Evolutionary conservation across 2,888 invertebrate genomes (phyloP).

Genomic region (Eupithecia insigniata): DNA sequence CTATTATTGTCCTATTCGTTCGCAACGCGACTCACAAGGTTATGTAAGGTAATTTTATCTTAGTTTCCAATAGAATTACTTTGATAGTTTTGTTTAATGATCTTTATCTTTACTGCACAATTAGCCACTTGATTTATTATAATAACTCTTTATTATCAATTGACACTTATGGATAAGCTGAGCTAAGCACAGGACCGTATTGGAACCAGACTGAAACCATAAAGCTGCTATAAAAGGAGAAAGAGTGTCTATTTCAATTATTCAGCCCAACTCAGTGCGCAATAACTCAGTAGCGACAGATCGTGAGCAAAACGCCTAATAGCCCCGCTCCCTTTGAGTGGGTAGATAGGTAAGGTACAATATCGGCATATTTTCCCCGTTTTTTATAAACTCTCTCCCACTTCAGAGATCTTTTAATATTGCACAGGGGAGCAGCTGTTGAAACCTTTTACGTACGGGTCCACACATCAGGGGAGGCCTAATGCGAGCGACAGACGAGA

Average conservation of each 20-base stretch:
- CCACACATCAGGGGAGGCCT: constrained; percentile 53
- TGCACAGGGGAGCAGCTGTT: constrained; percentile 74
- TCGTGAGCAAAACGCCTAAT: constrained; percentile 50
- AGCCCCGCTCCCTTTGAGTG: constrained; percentile 44
- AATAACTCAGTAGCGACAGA: constrained; percentile 47
- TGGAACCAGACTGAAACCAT: background rate
- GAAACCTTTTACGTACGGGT: constrained; percentile 70
- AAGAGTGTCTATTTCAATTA: constrained; percentile 31
- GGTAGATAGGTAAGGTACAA: constrained; percentile 36
- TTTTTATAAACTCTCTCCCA: constrained; percentile 70
- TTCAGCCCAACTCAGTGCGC: constrained; percentile 37
- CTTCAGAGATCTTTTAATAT: constrained; percentile 73
- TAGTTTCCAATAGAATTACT: constrained; percentile 26
- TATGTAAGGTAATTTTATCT: constrained; percentile 32
- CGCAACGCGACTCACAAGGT: constrained; percentile 30
- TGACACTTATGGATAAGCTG: background rate
- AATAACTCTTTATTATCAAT: background rate
- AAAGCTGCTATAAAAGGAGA: constrained; percentile 21
- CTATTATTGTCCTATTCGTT: constrained; percentile 39
- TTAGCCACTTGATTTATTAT: background rate
- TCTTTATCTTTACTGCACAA: constrained; percentile 12
- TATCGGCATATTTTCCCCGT: constrained; percentile 44
- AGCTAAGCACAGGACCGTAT: background rate
- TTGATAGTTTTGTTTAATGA: constrained; percentile 23
- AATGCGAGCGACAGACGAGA: constrained; percentile 63